Conservation (phyloP, 2,888 invertebrate species). For the Homarus gammarus region DNA sequence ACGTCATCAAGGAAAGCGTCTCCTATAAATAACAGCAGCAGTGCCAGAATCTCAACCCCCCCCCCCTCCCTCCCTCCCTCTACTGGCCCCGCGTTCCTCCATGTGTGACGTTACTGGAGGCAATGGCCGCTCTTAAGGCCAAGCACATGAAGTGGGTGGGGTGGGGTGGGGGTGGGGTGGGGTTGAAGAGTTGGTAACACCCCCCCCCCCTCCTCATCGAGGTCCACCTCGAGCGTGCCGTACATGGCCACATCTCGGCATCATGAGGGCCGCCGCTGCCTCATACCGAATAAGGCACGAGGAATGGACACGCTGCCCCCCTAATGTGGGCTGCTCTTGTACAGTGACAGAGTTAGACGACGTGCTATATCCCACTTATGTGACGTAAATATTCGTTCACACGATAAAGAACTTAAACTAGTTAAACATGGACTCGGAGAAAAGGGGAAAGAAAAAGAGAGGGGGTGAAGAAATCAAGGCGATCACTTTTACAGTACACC, state of each 20-base stretch:
- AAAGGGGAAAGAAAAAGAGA: too few relatives aligned
- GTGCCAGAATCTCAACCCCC: background rate
- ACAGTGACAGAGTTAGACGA: too few relatives aligned
- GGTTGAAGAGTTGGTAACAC: background rate
- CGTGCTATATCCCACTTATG: too few relatives aligned
- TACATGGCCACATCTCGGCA: conserved; percentile 2
- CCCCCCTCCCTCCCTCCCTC: background rate
- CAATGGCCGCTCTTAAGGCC: background rate
- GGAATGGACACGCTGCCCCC: background rate
- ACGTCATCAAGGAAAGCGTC: background rate
- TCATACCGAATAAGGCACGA: background rate
- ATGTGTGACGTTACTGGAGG: background rate
- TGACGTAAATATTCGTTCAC: too few relatives aligned
- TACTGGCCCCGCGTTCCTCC: background rate
- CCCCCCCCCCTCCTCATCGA: background rate
- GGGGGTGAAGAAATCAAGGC: too few relatives aligned
- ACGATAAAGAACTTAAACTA: too few relatives aligned
- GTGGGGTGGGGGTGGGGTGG: background rate
- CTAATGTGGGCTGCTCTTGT: background rate
- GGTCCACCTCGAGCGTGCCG: conserved; percentile 3
- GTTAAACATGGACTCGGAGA: too few relatives aligned
- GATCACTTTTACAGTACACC: too few relatives aligned
- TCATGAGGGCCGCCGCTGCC: background rate
- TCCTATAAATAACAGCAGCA: background rate
- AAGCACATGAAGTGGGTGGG: background rate